Base-by-base conservation (phyloP, 2,797 vertebrate species). In the Scomberomorus guttatus region DNA sequence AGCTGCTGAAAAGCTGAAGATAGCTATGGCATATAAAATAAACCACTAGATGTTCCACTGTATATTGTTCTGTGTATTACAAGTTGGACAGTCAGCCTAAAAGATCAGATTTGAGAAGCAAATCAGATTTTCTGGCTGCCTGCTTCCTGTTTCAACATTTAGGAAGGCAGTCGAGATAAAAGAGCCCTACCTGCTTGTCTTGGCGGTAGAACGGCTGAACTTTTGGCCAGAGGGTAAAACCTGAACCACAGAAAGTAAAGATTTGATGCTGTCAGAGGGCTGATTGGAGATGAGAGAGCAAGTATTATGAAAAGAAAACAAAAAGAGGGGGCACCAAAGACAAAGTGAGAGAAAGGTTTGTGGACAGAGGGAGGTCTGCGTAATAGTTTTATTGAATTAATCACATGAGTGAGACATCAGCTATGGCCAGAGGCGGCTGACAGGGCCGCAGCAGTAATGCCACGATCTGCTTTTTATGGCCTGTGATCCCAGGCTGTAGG, bases 361-460 rank as follows among this genome's bases (percentile, higher is more conserved):
- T 58, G 70, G 72, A 79, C 15, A 78, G 85, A 82, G 77, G 76
- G 84, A 83, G 85, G 88, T 75, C 68, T 72, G 80, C 46, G 75
- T 92, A 91, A 93, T 90, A 73, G 92, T 92, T 94, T 95, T 90
- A 95, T 94, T 95, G 79, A 94, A 92, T 95, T 92, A 94, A 93
- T 95, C 85, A 81, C 83, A 89, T 77, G 88, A 94, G 90, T 82
- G 82, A 89, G 86, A 92, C 83, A 77, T 90, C 88, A 69, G 84
- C 20, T 44, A 79, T 90, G 80, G 87, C 94, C 87, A 48, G 85
- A 89, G 94, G 94, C 89, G 67, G 76, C 79, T 62, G 79, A 78
- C 42, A 1, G 65, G 71, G 54, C 70, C 5, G 24, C 24, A 63
- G 83, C 61, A 7, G 46, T 4, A 80, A 81, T 79, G 83, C 79